Evolutionary conservation across 2,888 invertebrate species (phyloP).

Genomic region (Anagyrus pseudococci): DNA sequence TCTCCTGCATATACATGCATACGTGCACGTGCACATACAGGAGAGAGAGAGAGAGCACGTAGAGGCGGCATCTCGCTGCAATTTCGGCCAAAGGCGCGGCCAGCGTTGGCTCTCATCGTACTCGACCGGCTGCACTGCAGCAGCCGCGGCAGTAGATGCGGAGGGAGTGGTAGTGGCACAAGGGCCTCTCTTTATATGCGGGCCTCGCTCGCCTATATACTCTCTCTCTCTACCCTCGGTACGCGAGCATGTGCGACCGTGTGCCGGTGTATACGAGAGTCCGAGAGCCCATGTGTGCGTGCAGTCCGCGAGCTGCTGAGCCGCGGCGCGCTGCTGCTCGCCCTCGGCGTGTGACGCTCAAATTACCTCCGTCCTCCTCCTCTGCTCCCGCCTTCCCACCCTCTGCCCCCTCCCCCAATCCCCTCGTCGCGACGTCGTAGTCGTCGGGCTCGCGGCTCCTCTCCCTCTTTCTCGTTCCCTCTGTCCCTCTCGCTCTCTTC

Average conservation of each 20-base stretch:
- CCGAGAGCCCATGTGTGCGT: background rate
- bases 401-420: slow-evolving; percentile 38
- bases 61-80: too few relatives aligned
- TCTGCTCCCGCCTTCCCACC: slow-evolving; percentile 28
- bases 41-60: too few relatives aligned
- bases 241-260: slow-evolving; percentile 9
- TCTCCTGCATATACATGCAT: too few relatives aligned
- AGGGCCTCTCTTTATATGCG: slow-evolving; percentile 28
- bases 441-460: slow-evolving; percentile 7
- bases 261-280: background rate
- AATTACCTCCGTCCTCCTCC: slow-evolving; percentile 55
- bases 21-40: too few relatives aligned
- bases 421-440: slow-evolving; percentile 25
- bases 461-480: too few relatives aligned
- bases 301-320: too few relatives aligned
- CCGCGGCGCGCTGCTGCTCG: slow-evolving; percentile 9
- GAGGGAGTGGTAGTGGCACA: too few relatives aligned
- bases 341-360: slow-evolving; percentile 60
- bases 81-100: too few relatives aligned
- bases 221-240: slow-evolving; percentile 14
- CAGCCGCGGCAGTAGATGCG: too few relatives aligned
- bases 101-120: too few relatives aligned
- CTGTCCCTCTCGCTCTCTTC: background rate
- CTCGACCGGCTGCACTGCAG: too few relatives aligned
- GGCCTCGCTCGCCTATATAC: slow-evolving; percentile 20